These are phyloP conservation scores for Aethes cnicana DNA, from an alignment of 2,888 invertebrate species.

Conservation along the genomic window DNA sequence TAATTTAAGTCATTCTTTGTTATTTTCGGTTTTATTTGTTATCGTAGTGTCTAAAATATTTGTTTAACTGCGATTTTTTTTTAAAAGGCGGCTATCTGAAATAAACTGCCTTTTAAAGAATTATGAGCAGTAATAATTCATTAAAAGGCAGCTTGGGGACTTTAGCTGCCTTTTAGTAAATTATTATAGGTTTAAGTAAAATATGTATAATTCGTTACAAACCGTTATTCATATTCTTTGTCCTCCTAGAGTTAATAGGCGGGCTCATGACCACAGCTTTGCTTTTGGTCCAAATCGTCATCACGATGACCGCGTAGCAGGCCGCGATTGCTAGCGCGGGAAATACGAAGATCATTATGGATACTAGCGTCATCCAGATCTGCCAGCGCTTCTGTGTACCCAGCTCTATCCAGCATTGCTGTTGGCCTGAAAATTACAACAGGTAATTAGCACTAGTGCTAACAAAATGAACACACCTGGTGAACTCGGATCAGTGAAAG, in stretches of 20 bases:
- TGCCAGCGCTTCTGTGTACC: slow-evolving; percentile 90
- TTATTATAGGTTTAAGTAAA: too few species aligned
- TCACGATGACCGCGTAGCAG: slow-evolving; percentile 94
- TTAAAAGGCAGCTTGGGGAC: too few species aligned
- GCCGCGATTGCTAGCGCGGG: slow-evolving; percentile 94
- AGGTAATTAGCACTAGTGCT: background rate
- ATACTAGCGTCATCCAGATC: slow-evolving; percentile 93
- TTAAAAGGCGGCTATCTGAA: too few species aligned
- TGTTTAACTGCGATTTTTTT: too few species aligned
- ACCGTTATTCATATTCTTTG: slow-evolving; percentile 70
- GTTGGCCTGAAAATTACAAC: slow-evolving; percentile 74
- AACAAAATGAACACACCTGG: too few species aligned
- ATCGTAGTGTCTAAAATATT: too few species aligned
- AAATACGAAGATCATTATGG: slow-evolving; percentile 90
- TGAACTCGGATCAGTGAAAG: too few species aligned
- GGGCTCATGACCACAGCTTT: slow-evolving; percentile 84
- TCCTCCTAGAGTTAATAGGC: slow-evolving; percentile 69
- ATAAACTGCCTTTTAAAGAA: too few species aligned
- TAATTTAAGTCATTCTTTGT: too few species aligned
- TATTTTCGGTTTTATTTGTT: too few species aligned
- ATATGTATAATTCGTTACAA: slow-evolving; percentile 30
- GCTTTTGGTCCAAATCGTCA: slow-evolving; percentile 95
- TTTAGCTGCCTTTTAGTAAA: too few species aligned
- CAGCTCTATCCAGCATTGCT: slow-evolving; percentile 95
- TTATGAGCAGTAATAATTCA: too few species aligned